Evolutionary conservation across 2,113 vertebrate species (phyloP), one percentile per base, ranked within the genome.

Genomic region (Hemibagrus wyckioides): DNA sequence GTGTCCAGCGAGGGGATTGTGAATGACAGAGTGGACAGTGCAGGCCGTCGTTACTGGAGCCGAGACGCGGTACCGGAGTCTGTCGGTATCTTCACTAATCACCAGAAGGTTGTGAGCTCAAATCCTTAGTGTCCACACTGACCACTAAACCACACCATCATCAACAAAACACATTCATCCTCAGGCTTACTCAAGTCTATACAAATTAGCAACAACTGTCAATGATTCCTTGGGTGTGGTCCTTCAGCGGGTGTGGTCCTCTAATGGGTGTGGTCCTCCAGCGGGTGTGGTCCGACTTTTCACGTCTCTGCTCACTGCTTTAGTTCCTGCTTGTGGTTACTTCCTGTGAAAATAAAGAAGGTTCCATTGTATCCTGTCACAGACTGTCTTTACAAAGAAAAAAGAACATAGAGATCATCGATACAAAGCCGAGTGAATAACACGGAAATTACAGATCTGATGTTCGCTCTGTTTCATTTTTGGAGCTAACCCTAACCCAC

Each of bases 21-120:
- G 92, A 93, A 92, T 93, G 92, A 94, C 91, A 91, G 92, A 93
- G 90, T 92, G 92, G 91, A 92, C 91, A 88, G 93, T 90, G 89
- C 92, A 91, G 91, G 89, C 92, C 88, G 48, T 90, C n/a, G n/a
- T 90, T 93, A 90, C 57, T 25, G 15, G 28, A 48, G 39, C 11
- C 4, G 80, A 82, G 80, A 57, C 23, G 17, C 21, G 41, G 39
- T 25, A 28, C 28, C 3, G 28, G 71, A 25, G 23, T 28, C 41
- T 50, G 41, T 33, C 14, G 30, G 0, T 8, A 15, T 19, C 28
- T 50, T 48, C 6, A 50, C 48, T 79, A 30, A 75, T 48, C 71
- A 48, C 39, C 71, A 79, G 48, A 15, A 30, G n/a, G 75, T 52
- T 79, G 28, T 30, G 50, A 52, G 25, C 15, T 77, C 44, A 30